Percentiles rank a stretch among this genome's conserved stretches.
Conservation (phyloP, 1,140 invertebrate genomes). For the Myzus persicae region DNA sequence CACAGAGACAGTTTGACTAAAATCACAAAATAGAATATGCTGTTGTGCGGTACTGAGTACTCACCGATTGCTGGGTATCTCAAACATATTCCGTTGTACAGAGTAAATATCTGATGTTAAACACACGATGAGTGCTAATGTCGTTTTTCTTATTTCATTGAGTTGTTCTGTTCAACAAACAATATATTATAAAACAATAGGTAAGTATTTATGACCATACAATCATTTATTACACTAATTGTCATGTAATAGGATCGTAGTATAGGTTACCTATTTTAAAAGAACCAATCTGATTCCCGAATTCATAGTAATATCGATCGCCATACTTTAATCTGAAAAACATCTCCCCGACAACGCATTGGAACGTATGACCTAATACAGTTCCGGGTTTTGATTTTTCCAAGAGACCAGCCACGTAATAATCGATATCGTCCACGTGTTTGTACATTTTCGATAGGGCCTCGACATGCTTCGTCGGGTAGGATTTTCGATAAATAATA, state of each 20-base stretch:
- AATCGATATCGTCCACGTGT: constrained; percentile 82
- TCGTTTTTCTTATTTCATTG: constrained; percentile 82
- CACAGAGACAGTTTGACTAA: too few species aligned
- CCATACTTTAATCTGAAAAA: constrained; percentile 83
- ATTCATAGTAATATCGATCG: constrained; percentile 85
- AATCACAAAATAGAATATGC: too few species aligned
- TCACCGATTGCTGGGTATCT: not conserved
- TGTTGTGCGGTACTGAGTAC: not conserved
- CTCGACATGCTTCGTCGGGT: constrained; percentile 63
- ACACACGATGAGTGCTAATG: constrained; percentile 83
- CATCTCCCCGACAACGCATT: constrained; percentile 87
- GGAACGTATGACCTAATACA: constrained; percentile 87
- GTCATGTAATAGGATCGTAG: not conserved
- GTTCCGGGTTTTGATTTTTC: constrained; percentile 81
- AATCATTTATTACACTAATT: not conserved
- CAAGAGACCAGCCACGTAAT: constrained; percentile 90
- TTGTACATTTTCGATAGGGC: constrained; percentile 69
- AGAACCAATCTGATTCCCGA: constrained; percentile 70
- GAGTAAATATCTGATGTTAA: constrained; percentile 68
- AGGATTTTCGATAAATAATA: too few species aligned
- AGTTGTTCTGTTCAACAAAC: constrained; percentile 74
- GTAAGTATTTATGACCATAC: not conserved
- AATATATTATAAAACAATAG: constrained; percentile 26
- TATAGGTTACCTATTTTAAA: constrained; percentile 75
- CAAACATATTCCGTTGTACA: constrained; percentile 29